Evolutionary conservation across 2,797 vertebrate species (phyloP).

Genomic region (Delichon dasypus): DNA sequence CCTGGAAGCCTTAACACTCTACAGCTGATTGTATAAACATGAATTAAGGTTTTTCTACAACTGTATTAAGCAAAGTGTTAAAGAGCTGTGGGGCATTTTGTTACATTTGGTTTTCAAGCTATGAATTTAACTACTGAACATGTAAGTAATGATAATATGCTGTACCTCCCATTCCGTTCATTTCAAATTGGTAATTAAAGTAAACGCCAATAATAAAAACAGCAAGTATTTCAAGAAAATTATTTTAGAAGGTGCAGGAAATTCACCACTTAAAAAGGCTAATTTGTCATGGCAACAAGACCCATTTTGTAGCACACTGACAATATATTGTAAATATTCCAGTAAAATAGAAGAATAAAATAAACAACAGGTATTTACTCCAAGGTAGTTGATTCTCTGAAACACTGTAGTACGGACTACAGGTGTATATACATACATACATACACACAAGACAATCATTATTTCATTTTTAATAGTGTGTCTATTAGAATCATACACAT

Average conservation of each 20-base stretch:
- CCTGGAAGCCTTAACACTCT: background rate
- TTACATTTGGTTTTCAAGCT: conserved; percentile 56
- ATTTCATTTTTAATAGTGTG: conserved; percentile 30
- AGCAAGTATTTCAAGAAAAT: conserved; percentile 55
- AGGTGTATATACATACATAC: background rate
- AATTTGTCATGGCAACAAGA: conserved; percentile 53
- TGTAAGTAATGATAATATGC: conserved; percentile 55
- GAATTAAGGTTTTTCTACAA: conserved; percentile 60
- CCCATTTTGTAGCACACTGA: background rate
- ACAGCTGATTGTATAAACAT: conserved; percentile 51
- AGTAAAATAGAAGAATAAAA: conserved; percentile 1
- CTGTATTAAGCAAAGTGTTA: conserved; percentile 52
- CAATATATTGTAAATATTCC: conserved; percentile 12
- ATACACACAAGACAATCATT: background rate
- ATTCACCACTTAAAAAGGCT: conserved; percentile 30
- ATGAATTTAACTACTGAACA: conserved; percentile 55
- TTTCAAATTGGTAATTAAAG: conserved; percentile 66
- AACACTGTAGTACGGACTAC: background rate
- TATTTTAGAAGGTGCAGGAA: conserved; percentile 38
- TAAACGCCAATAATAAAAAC: conserved; percentile 59
- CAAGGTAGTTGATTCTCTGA: background rate
- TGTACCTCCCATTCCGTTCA: conserved; percentile 58
- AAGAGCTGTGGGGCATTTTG: conserved; percentile 59
- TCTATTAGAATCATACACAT: conserved; percentile 27
- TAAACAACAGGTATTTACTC: conserved; percentile 37